Evolutionary conservation across 2,888 invertebrate genomes (phyloP), one percentile per base, ranked within the genome.

Genomic region (Heliconius ethilla): DNA sequence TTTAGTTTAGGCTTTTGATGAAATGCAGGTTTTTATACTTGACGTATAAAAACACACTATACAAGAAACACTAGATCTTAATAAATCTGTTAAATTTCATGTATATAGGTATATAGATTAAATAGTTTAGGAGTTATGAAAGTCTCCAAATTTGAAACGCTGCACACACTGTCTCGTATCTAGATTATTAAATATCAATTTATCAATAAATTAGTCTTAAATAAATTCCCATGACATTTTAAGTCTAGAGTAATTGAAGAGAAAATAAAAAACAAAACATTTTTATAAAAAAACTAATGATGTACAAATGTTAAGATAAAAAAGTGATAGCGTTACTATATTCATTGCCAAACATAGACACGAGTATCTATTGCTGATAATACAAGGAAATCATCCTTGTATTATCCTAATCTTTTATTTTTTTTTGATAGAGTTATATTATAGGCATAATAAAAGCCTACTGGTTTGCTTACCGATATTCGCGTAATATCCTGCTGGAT

Each of bases 401-500:
- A 33, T 33, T 33, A 33, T 22, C 6, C 27, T 11, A 70, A 51
- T 70, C 5, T 29, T 27, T 27, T 27, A 1, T 27, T 27, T 40
- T 18, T 70, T 51, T 70, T 22, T 51, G 40, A 2, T 5, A 27
- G 25, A 45, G 27, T 18, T 55, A 33, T 27, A 33, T 15, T 5
- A 22, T 25, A 59, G 22, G 33, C 67, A 67, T 72, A 55, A 22
- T 59, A 25, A 59, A 55, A n/a, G n/a, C 72, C 63, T 65, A 65
- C 37, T 51, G 45, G 22, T 66, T 74, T 55, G 73, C 94, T 94
- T 93, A 94, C 94, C 94, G 81, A 94, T 91, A 84, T 94, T 94
- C 81, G 94, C 94, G 92, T 94, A 94, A 92, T 94, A 94, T 86
- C 94, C 94, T 81, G 94, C 93, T 84, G 94, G 94, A 88, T 94